Evolutionary conservation across 1,140 invertebrate species (phyloP), one percentile per base, ranked within the genome.

Genomic region (Drosophila nigrodunni): DNA sequence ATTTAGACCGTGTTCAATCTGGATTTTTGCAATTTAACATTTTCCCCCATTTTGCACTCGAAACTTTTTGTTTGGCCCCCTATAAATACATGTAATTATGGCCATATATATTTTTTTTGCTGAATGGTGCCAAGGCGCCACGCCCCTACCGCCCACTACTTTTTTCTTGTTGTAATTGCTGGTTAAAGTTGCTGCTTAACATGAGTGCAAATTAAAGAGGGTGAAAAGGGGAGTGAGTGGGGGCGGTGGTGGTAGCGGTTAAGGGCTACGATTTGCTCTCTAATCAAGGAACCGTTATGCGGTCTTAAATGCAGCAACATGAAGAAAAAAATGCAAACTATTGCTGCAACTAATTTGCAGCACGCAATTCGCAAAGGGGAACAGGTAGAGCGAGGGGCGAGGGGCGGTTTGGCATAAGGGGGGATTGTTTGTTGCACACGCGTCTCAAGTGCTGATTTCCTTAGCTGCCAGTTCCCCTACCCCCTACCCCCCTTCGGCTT

Each of bases 371-470:
- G 64, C 57, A 50, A 78, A 43, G 11, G n/a, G 35, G 10, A 10
- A 30, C 21, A n/a, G 52, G 11, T 11, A 34, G 11, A 5, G 35
- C 43, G 7, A 10, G 6, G 21, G 5, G 25, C 4, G 25, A 30
- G 25, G 6, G 25, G 25, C 3, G 25, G 25, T 15, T 15, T 15
- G 4, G 25, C 18, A 21, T 1, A 21, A 2, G 25, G 25, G 6
- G 6, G 9, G 13, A 2, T 13, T 15, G 49, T 43, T 41, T 64
- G 47, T 35, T 30, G 64, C 39, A 59, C 79, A 82, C 77, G 80
- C 77, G 85, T 88, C 85, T 88, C 85, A 80, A 88, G 83, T 88
- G 65, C 54, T 47, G 70, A 88, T 87, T 80, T 88, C 83, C 83
- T 88, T 21, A 60, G 44, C 37, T 50, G 39, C 34, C 34, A 41